These are phyloP conservation scores for Blastobasis lacticolella DNA, from an alignment of 2,888 invertebrate species.

Conservation along the genomic window DNA sequence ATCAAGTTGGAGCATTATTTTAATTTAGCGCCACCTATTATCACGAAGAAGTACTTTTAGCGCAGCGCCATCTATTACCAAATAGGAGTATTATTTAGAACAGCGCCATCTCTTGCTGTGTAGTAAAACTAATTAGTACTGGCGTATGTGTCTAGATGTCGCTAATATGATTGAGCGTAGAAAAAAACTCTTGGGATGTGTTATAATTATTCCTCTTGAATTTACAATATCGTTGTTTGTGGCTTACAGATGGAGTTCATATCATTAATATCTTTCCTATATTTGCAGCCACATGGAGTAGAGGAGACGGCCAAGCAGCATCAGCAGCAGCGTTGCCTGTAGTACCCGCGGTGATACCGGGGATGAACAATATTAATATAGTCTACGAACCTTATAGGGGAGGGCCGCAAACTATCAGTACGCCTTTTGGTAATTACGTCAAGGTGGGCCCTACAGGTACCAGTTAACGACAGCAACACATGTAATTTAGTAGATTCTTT, in stretches of 20 bases:
- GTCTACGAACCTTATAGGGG: slow-evolving; percentile 36
- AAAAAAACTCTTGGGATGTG: too few species aligned
- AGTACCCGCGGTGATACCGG: too few species aligned
- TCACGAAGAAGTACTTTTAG: not conserved
- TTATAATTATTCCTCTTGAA: too few species aligned
- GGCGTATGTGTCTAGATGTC: slow-evolving; percentile 3
- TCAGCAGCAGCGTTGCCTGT: too few species aligned
- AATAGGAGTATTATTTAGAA: slow-evolving; percentile 4
- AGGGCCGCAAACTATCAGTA: slow-evolving; percentile 56
- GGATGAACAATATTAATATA: slow-evolving; percentile 10
- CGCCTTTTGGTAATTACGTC: slow-evolving; percentile 55
- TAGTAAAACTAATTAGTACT: slow-evolving; percentile 4
- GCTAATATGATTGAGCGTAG: not conserved
- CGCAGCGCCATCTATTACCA: slow-evolving; percentile 10
- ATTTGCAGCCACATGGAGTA: too few species aligned
- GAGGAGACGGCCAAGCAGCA: too few species aligned
- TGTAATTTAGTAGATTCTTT: not conserved
- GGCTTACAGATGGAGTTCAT: too few species aligned
- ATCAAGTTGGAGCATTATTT: slow-evolving; percentile 4
- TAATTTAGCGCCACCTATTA: too few species aligned
- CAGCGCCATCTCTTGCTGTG: slow-evolving; percentile 14
- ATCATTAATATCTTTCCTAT: too few species aligned
- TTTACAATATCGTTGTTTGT: too few species aligned
- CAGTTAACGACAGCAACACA: not conserved
- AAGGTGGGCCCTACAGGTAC: slow-evolving; percentile 23